phyloP scores from a whole-genome alignment of 1,140 invertebrate genomes.

The Drosophila santomea region DNA sequence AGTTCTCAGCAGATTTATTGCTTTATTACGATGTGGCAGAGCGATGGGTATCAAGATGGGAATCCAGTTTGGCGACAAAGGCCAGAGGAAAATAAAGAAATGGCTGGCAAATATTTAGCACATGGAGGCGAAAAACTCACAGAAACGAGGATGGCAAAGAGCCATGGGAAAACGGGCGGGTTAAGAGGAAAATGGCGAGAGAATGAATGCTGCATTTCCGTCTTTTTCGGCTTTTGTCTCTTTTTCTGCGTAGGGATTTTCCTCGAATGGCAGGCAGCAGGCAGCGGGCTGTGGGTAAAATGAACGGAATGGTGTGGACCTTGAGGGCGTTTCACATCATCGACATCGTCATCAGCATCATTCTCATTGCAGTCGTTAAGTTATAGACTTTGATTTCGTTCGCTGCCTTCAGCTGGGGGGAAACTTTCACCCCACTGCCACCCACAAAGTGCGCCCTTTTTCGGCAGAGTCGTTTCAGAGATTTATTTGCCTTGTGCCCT shows the following conservation, averaged over 20 bases:
- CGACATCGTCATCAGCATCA: conserved; percentile 25
- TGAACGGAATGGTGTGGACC: conserved; percentile 5
- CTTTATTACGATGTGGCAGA: conserved; percentile 59
- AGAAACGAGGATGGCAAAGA: conserved; percentile 1
- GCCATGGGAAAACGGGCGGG: not conserved
- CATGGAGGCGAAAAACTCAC: conserved; percentile 41
- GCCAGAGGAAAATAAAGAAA: conserved; percentile 58
- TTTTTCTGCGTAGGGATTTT: conserved; percentile 38
- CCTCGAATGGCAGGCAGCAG: not conserved
- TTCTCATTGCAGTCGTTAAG: conserved; percentile 51
- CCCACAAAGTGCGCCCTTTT: conserved; percentile 6
- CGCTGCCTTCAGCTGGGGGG: conserved; percentile 33
- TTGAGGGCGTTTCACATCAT: conserved; percentile 37
- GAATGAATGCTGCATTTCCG: conserved; percentile 73
- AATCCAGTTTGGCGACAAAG: conserved; percentile 49
- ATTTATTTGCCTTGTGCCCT: conserved; percentile 60
- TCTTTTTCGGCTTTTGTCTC: conserved; percentile 58
- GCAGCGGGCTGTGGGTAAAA: not conserved
- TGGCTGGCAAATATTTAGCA: conserved; percentile 59
- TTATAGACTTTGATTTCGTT: conserved; percentile 68
- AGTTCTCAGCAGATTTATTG: conserved; percentile 59
- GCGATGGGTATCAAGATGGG: conserved; percentile 35
- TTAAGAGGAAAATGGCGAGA: conserved; percentile 27
- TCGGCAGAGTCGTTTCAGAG: conserved; percentile 27
- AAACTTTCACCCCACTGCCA: conserved; percentile 11